Base-by-base conservation (phyloP, 2,888 invertebrate species). In the Eupithecia centaureata region DNA sequence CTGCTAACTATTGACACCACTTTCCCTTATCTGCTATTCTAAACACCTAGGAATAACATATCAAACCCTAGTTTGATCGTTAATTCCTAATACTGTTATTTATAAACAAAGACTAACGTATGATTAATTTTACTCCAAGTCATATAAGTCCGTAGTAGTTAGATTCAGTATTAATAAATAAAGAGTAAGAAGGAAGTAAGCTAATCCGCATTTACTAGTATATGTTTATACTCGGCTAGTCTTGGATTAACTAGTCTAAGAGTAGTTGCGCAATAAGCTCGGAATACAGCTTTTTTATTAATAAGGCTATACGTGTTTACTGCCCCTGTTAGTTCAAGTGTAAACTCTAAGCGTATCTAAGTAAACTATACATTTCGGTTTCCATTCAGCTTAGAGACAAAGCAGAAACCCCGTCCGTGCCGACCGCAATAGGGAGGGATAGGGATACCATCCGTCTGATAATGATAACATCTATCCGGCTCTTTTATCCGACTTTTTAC, bases 381-480 rank as follows among this genome's bases (percentile, higher is more conserved):
- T 67, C 63, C 54, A 63, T 62, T 67, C 30, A 54, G 59, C 67
- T 63, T 63, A 63, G 57, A 61, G 63, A 67, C 67, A 67, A 62
- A 62, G 67, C 67, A 67, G 67, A 63, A 67, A 62, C 67, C 65
- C 32, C 62, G 38, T 52, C 62, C 15, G 59, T 59, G 52, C 62
- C n/a, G 38, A 65, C 68, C 68, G 47, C 68, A 68, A 15, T 25
- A 68, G 65, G 27, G 62, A n/a, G 7, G 58, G 2, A 32, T 10
- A 3, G n/a, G n/a, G n/a, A n/a, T n/a, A n/a, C n/a, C n/a, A n/a
- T n/a, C n/a, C n/a, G n/a, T n/a, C n/a, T n/a, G n/a, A n/a, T n/a
- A n/a, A n/a, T n/a, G n/a, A n/a, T n/a, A n/a, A n/a, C n/a, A n/a
- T n/a, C 22, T 25, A 18, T 56, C 65, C 65, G 61, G 42, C 60